Evolutionary conservation across 2,113 vertebrate genomes (phyloP), one percentile per base, ranked within the genome.

Genomic region (Actinemys pallida): DNA sequence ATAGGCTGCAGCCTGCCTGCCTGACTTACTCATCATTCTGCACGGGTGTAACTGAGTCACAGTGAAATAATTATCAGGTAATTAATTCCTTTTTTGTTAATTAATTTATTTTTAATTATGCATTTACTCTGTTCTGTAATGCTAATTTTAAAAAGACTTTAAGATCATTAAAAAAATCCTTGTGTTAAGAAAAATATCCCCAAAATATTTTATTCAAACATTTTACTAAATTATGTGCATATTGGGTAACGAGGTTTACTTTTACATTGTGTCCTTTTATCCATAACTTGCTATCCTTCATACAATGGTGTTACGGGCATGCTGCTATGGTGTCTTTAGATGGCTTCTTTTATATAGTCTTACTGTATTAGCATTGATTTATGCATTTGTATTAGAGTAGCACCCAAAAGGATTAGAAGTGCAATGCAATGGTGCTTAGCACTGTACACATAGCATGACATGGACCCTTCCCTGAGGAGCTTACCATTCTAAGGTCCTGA

Each of bases 61-160:
- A 29, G 5, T 54, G 52, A 94, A 87, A 75, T 87, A 94, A 87
- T 9, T 42, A 84, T 20, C 53, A 90, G 54, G n/a, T 83, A 85
- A 83, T 83, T 59, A 24, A 84, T 85, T 49, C 35, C 3, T 50
- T 76, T 75, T 92, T 49, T 94, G 54, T 89, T 69, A 59, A 45
- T 84, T 47, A 81, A 59, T 78, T 88, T 62, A 78, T 90, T 94
- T n/a, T 35, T 85, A 45, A 35, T 92, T 81, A 81, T 47, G 24
- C 6, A 5, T 57, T 87, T 95, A 90, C 3, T 14, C 14, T 86
- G 56, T 12, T 84, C 81, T 93, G 75, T 59, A n/a, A 83, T 76
- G 57, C n/a, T 92, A 75, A 87, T 81, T 94, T 88, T 86, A 90
- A 76, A 87, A 90, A 88, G 16, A 81, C 53, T 91, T 35, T 69